Evolutionary conservation across 2,888 invertebrate species (phyloP).

Genomic region (Anoplius nigerrimus): DNA sequence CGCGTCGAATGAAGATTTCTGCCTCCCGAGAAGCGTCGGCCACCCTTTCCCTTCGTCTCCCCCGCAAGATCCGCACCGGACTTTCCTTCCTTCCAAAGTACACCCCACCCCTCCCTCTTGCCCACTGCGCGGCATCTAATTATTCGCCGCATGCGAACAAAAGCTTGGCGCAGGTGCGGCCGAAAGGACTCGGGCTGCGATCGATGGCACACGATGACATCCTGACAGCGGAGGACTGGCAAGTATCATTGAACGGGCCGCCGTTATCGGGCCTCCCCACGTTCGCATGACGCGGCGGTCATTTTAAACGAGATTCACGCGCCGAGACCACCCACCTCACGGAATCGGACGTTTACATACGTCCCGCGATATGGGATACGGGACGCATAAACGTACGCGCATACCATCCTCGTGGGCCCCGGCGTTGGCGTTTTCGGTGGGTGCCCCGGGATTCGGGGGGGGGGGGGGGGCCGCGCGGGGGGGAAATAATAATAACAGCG

Average conservation of each 20-base stretch:
- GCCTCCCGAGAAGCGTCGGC: no score
- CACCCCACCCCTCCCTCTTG: not conserved
- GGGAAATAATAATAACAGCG: conserved; percentile 24
- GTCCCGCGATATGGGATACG: conserved; percentile 6
- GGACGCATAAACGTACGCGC: no score
- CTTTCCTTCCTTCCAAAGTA: no score
- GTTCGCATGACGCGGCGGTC: conserved; percentile 68
- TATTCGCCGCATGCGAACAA: conserved; percentile 1
- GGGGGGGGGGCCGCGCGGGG: conserved; percentile 7
- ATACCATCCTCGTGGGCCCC: conserved; percentile 42
- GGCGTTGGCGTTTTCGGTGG: conserved; percentile 29
- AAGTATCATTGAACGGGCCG: conserved; percentile 26
- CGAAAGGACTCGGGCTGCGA: not conserved
- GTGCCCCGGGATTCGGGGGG: not conserved
- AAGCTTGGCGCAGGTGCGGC: conserved; percentile 2
- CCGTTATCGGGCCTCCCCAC: conserved; percentile 48
- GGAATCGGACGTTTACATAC: conserved; percentile 48
- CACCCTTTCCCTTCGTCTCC: no score
- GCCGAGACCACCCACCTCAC: conserved; percentile 66
- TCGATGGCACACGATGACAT: not conserved
- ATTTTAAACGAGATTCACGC: conserved; percentile 63
- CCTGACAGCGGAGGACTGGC: conserved; percentile 18
- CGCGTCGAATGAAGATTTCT: no score
- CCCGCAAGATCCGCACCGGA: no score
- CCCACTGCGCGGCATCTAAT: not conserved